These are phyloP conservation scores for Poecilia gillii DNA, from an alignment of 2,797 vertebrate genomes.

Conservation along the genomic window DNA sequence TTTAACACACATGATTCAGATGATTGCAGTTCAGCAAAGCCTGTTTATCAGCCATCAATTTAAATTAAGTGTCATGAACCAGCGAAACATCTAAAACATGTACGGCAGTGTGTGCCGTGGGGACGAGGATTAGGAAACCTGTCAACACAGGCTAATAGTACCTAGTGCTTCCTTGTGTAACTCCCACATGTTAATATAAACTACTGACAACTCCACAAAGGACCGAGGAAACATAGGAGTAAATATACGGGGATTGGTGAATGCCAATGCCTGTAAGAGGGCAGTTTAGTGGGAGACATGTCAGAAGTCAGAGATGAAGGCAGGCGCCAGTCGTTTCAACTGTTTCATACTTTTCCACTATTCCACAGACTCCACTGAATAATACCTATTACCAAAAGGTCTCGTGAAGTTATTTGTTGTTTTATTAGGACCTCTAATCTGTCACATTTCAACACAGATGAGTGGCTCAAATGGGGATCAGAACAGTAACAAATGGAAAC, in stretches of 20 bases:
- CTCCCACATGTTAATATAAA: not conserved
- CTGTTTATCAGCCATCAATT: too few species aligned
- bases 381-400: not conserved
- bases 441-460: not conserved
- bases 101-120: too few species aligned
- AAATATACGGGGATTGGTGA: not conserved
- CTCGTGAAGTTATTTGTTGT: not conserved
- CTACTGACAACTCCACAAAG: not conserved
- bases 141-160: too few species aligned
- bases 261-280: not conserved
- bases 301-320: not conserved
- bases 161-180: too few species aligned
- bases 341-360: not conserved
- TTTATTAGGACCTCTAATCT: not conserved
- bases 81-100: too few species aligned
- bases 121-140: too few species aligned
- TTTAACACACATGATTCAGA: too few species aligned
- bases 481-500: not conserved
- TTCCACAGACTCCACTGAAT: not conserved
- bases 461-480: not conserved
- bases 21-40: too few species aligned
- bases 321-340: not conserved
- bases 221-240: not conserved
- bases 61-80: too few species aligned
- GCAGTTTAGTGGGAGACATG: not conserved